phyloP scores from a whole-genome alignment of 1,140 invertebrate species.

The Ptiloglossa arizonensis region DNA sequence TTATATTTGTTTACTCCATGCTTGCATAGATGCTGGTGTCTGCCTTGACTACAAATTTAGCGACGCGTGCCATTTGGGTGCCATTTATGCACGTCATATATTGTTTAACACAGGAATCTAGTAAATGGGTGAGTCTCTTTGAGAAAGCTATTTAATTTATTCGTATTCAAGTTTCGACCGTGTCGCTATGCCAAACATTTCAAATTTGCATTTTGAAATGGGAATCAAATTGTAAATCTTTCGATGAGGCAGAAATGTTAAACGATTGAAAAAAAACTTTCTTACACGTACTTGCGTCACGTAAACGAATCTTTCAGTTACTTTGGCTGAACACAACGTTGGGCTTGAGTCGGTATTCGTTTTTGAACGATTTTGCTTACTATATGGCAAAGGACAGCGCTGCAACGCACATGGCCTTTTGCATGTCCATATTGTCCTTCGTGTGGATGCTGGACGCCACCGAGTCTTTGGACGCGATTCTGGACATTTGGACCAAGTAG shows the following conservation, averaged over 20 bases:
- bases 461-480: constrained; percentile 76
- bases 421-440: constrained; percentile 76
- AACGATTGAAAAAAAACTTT: background rate
- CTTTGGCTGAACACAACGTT: constrained; percentile 67
- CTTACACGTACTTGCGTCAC: background rate
- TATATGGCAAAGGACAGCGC: constrained; percentile 73
- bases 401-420: constrained; percentile 71
- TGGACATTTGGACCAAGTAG: constrained; percentile 77
- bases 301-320: constrained; percentile 72
- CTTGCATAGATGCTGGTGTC: constrained; percentile 74
- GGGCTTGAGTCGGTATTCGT: constrained; percentile 59
- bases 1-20: background rate
- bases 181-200: too few relatives aligned
- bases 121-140: constrained; percentile 71
- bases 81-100: constrained; percentile 74
- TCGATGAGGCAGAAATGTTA: background rate
- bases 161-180: too few relatives aligned
- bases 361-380: constrained; percentile 59
- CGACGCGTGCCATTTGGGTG: constrained; percentile 75
- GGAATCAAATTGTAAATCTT: too few relatives aligned
- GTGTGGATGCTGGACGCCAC: constrained; percentile 81
- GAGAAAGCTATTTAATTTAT: background rate
- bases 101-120: constrained; percentile 76
- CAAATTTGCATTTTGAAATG: too few relatives aligned
- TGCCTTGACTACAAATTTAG: constrained; percentile 76